Conservation (phyloP, 2,113 vertebrate species). For the Toxotes chatareus region DNA sequence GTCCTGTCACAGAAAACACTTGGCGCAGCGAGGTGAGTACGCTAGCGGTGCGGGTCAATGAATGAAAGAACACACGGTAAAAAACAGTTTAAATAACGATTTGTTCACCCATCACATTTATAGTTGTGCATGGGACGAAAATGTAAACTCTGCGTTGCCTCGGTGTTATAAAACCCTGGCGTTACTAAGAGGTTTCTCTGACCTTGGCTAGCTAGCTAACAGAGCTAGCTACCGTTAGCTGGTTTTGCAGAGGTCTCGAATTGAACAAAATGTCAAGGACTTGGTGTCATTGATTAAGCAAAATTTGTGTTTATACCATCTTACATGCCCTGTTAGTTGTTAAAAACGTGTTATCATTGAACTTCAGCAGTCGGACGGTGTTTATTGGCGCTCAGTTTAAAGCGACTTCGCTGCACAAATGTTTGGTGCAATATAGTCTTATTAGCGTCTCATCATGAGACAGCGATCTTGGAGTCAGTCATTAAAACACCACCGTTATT, state of each 20-base stretch:
- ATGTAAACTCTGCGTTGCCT: accelerated
- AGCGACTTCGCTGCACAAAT: too few relatives aligned
- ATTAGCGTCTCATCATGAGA: too few relatives aligned
- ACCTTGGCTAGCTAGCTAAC: slow-evolving; percentile 78
- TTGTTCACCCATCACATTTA: accelerated
- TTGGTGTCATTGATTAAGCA: not conserved
- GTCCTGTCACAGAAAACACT: slow-evolving; percentile 30
- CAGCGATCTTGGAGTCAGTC: too few relatives aligned
- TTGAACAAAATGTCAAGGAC: slow-evolving; percentile 38
- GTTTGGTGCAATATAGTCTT: not conserved
- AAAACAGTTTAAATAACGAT: not conserved
- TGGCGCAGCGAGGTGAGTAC: slow-evolving; percentile 67
- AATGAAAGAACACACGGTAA: not conserved
- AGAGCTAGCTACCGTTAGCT: slow-evolving; percentile 33
- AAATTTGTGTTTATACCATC: not conserved
- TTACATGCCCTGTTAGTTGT: not conserved
- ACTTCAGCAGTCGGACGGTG: not conserved
- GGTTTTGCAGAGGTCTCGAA: not conserved
- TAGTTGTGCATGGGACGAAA: accelerated
- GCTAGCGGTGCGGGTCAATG: accelerated
- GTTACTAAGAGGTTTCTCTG: slow-evolving; percentile 47
- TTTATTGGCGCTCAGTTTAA: not conserved
- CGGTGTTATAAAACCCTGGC: not conserved
- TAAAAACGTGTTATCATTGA: not conserved
- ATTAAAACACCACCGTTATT: not conserved